Conservation (phyloP, 2,113 vertebrate genomes). For the Monarcha castaneiventris region DNA sequence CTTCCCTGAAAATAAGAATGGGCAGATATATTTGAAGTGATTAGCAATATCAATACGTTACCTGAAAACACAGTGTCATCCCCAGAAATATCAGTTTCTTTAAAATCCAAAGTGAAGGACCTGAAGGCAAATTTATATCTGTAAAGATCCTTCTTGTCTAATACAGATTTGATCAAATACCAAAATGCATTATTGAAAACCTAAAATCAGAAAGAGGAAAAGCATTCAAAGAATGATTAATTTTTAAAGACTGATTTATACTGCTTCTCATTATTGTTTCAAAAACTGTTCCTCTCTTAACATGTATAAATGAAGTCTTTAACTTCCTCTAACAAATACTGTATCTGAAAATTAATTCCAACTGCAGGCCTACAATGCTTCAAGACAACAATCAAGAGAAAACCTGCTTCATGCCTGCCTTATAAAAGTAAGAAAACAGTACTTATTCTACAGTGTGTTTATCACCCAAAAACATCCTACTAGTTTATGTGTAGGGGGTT, state of each 20-base stretch:
- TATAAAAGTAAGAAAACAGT: background rate
- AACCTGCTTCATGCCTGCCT: background rate
- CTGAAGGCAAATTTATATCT: slow-evolving; percentile 79
- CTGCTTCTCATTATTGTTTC: background rate
- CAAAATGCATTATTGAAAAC: slow-evolving; percentile 82
- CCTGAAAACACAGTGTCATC: slow-evolving; percentile 62
- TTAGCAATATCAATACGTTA: slow-evolving; percentile 5
- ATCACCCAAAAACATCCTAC: background rate
- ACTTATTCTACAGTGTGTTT: background rate
- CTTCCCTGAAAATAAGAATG: background rate
- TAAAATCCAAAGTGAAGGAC: slow-evolving; percentile 76
- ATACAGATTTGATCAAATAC: slow-evolving; percentile 73
- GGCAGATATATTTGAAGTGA: background rate
- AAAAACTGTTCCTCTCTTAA: background rate
- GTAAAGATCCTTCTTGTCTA: slow-evolving; percentile 61
- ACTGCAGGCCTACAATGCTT: background rate
- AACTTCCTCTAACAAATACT: background rate
- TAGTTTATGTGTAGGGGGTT: background rate
- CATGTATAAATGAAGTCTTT: background rate
- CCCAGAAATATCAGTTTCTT: background rate
- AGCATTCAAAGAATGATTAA: background rate
- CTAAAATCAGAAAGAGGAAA: slow-evolving; percentile 67
- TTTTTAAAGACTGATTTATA: background rate
- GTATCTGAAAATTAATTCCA: background rate
- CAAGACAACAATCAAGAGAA: background rate